These are phyloP conservation scores for Sebastolobus altivelis DNA, from an alignment of 2,797 vertebrate genomes.

Conservation along the genomic window DNA sequence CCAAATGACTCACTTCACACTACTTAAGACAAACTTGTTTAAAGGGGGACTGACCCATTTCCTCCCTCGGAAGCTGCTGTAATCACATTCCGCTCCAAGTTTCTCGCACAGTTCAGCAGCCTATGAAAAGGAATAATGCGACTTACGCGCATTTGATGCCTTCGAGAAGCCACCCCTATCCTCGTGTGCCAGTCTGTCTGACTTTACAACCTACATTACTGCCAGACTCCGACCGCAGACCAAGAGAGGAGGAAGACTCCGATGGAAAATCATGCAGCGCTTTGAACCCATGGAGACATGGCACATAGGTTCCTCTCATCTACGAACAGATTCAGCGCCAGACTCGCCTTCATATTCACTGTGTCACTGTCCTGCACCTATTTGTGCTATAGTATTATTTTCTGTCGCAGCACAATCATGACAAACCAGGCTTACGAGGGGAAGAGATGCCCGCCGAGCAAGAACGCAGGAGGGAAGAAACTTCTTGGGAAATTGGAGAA, in stretches of 20 bases:
- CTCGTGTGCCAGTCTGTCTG: slow-evolving; percentile 48
- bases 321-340: slow-evolving; percentile 89
- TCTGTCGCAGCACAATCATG: slow-evolving; percentile 87
- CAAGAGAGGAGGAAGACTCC: slow-evolving; percentile 64
- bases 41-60: slow-evolving; percentile 9
- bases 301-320: slow-evolving; percentile 91
- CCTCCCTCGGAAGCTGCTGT: neutral
- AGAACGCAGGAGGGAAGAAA: slow-evolving; percentile 87
- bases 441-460: slow-evolving; percentile 82
- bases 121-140: slow-evolving; percentile 51
- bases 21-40: slow-evolving; percentile 48
- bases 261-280: slow-evolving; percentile 84
- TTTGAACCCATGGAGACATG: slow-evolving; percentile 92
- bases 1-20: slow-evolving; percentile 38
- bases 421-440: slow-evolving; percentile 83
- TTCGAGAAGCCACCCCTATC: slow-evolving; percentile 46
- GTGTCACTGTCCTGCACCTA: slow-evolving; percentile 94
- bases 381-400: slow-evolving; percentile 91
- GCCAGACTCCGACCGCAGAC: slow-evolving; percentile 50
- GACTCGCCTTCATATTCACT: slow-evolving; percentile 90
- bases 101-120: slow-evolving; percentile 46
- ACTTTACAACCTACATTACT: slow-evolving; percentile 51
- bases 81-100: slow-evolving; percentile 47
- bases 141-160: slow-evolving; percentile 55
- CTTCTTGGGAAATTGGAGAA: slow-evolving; percentile 88